Conservation (phyloP, 2,888 invertebrate species). For the Phasia obesa region DNA sequence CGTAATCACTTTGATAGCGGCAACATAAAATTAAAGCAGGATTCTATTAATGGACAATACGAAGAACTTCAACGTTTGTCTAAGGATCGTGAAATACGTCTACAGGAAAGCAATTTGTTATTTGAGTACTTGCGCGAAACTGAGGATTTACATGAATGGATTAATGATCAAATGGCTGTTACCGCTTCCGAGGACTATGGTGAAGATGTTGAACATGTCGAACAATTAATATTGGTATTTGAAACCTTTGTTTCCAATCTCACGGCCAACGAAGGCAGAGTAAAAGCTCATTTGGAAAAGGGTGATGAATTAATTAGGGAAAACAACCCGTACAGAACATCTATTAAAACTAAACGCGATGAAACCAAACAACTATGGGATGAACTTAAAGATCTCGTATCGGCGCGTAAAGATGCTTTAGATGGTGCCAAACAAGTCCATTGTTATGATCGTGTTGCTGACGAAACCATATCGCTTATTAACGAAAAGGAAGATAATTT, state of each 20-base stretch:
- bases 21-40: conserved; percentile 87
- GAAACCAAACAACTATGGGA: conserved; percentile 95
- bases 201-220: conserved; percentile 98
- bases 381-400: conserved; percentile 94
- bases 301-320: conserved; percentile 89
- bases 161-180: conserved; percentile 93
- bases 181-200: conserved; percentile 99
- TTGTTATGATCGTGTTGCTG: conserved; percentile 97
- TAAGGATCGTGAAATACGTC: conserved; percentile 85
- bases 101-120: conserved; percentile 85
- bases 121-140: conserved; percentile 93
- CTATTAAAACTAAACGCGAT: conserved; percentile 90
- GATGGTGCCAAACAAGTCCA: conserved; percentile 97
- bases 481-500: conserved; percentile 95
- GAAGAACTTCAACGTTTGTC: conserved; percentile 86
- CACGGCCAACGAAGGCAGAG: conserved; percentile 92
- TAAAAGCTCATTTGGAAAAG: conserved; percentile 88
- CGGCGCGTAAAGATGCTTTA: conserved; percentile 95
- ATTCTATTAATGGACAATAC: conserved; percentile 86
- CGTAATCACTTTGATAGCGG: conserved; percentile 91
- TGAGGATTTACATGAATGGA: conserved; percentile 96
- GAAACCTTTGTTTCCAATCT: conserved; percentile 95
- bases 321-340: conserved; percentile 91
- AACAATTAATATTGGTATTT: conserved; percentile 94
- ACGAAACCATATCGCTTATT: conserved; percentile 97